Evolutionary conservation across 2,888 invertebrate genomes (phyloP), one percentile per base, ranked within the genome.

Genomic region (Tenthredo notha): DNA sequence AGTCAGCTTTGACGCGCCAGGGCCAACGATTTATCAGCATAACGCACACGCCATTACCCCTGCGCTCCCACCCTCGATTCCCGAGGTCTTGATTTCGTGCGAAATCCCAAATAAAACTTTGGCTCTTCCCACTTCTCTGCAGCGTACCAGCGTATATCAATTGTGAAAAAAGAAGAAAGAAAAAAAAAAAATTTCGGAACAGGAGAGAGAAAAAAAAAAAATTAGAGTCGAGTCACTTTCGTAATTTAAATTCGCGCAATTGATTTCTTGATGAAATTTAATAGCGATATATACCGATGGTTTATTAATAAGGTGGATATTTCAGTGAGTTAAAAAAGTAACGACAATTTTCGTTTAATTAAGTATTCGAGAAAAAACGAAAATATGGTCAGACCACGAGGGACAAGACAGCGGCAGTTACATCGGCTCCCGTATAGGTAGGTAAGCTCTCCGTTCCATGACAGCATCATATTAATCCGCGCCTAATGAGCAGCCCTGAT

Each of bases 21-120:
- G 87, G 88, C 87, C 88, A 87, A 86, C 91, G 91, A 93, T 93
- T 92, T 93, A 93, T 93, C 93, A 92, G 92, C 92, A 93, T 93
- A 93, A 93, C 90, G 90, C 90, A 92, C 93, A 90, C 92, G 89
- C 91, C 93, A 93, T 93, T 93, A 93, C 91, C 92, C 88, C 89
- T 88, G 84, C 82, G 84, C 90, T 91, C 89, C 91, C 90, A 90
- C 88, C 90, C 90, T 91, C 89, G 89, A 90, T 90, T 54, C 90
- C 90, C 90, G 88, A 90, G 90, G 90, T 92, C 92, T 92, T 91
- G 91, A 91, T 92, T 92, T 90, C 90, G 87, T 89, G 87, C 89
- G 88, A 89, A 90, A 89, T 87, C 88, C 87, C 88, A 86, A 90
- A 89, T 89, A 89, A 90, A 88, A 85, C 88, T 88, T 85, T 86